A percentile compares a stretch with the other conserved stretches of the same genome.
Evolutionary conservation across 2,888 invertebrate species (phyloP).

Genomic region (Linnaemya vulpina): DNA sequence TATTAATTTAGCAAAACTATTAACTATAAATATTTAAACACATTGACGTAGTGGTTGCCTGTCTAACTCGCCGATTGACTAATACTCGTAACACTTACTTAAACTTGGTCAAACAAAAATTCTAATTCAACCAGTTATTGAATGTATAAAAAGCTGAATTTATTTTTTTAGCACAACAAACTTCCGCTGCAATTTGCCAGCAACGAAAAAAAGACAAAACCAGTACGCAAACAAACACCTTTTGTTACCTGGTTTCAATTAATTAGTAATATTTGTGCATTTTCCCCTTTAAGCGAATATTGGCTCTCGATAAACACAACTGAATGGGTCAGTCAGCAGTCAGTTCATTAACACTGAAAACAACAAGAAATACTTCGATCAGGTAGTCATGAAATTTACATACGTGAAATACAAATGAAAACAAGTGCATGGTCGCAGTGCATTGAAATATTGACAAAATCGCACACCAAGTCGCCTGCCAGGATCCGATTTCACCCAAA

Average conservation of each 20-base stretch:
- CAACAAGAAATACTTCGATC: background rate
- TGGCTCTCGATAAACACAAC: constrained; percentile 4
- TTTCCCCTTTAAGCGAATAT: constrained; percentile 12
- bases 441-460: constrained; percentile 85
- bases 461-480: constrained; percentile 85
- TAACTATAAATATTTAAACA: background rate
- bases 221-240: constrained; percentile 29
- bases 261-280: constrained; percentile 23
- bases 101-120: constrained; percentile 24
- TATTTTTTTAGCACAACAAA: constrained; percentile 50
- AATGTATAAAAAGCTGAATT: constrained; percentile 18
- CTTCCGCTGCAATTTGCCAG: constrained; percentile 51
- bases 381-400: constrained; percentile 69
- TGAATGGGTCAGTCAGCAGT: background rate
- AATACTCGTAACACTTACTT: constrained; percentile 4
- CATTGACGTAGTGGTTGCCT: background rate
- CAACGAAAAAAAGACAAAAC: constrained; percentile 28
- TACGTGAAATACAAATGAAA: constrained; percentile 85
- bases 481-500: constrained; percentile 84
- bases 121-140: constrained; percentile 44
- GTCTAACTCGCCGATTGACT: constrained; percentile 1
- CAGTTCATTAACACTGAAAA: constrained; percentile 34
- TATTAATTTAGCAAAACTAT: constrained; percentile 5
- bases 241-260: constrained; percentile 31
- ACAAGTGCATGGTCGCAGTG: constrained; percentile 86